Evolutionary conservation across 2,797 vertebrate species (phyloP).

Genomic region (Cirrhinus mrigala): DNA sequence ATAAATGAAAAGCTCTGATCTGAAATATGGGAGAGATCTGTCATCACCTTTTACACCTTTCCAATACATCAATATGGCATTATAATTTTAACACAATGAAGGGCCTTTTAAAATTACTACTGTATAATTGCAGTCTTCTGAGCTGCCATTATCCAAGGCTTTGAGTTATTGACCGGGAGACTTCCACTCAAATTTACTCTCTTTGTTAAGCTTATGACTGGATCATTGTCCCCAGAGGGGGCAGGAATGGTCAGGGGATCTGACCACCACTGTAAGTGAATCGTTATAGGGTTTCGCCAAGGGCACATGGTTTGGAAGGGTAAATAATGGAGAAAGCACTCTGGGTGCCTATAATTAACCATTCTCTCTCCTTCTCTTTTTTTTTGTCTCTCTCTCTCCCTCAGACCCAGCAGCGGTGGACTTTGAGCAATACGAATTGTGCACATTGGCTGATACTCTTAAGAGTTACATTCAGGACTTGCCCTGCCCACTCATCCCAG

Average conservation of each 20-base stretch:
- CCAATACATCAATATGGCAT: constrained; percentile 63
- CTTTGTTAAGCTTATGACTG: constrained; percentile 44
- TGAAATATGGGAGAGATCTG: constrained; percentile 44
- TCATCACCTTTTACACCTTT: constrained; percentile 51
- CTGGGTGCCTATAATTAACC: constrained; percentile 32
- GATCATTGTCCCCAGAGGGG: constrained; percentile 36
- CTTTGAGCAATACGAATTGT: constrained; percentile 72
- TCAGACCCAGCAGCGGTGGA: constrained; percentile 71
- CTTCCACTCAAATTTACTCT: constrained; percentile 44
- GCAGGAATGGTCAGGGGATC: constrained; percentile 21
- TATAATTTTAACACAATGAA: constrained; percentile 59
- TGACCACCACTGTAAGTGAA: constrained; percentile 46
- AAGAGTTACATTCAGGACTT: constrained; percentile 74
- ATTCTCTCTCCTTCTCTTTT: constrained; percentile 15
- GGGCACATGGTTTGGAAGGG: constrained; percentile 31
- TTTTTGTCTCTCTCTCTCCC: neutral
- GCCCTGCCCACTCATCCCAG: constrained; percentile 71
- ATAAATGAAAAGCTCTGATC: constrained; percentile 48
- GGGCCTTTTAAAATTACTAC: constrained; percentile 58
- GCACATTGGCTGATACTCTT: constrained; percentile 72
- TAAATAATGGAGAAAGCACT: constrained; percentile 35
- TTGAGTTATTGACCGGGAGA: constrained; percentile 59
- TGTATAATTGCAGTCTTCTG: constrained; percentile 59
- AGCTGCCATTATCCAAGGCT: constrained; percentile 55
- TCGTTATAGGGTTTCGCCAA: constrained; percentile 40